phyloP scores from a whole-genome alignment of 2,113 vertebrate genomes.

The Psittacus erithacus region DNA sequence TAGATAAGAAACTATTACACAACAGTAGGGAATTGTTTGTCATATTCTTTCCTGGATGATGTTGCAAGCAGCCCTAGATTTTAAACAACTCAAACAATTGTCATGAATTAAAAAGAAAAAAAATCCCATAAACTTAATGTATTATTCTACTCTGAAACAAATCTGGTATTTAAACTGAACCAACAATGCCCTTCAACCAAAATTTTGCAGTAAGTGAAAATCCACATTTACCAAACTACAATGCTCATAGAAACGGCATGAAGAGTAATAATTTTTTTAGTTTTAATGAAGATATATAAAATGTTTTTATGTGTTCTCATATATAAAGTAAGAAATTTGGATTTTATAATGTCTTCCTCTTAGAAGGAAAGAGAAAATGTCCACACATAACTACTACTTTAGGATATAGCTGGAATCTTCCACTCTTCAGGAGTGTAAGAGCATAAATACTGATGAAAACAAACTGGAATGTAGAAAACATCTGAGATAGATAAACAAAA shows the following conservation, averaged over 20 bases:
- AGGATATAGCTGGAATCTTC: background rate
- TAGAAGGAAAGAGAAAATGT: background rate
- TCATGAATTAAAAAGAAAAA: constrained; percentile 16
- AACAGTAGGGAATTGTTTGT: background rate
- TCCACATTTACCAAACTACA: constrained; percentile 1
- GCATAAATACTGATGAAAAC: background rate
- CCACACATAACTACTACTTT: background rate
- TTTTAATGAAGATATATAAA: background rate
- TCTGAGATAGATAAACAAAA: background rate
- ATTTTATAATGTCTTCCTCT: background rate
- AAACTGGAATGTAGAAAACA: background rate
- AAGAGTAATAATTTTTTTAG: background rate
- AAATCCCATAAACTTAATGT: background rate
- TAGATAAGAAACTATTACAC: background rate
- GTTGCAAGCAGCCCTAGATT: constrained; percentile 25
- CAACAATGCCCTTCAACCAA: background rate
- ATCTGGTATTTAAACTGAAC: constrained; percentile 1
- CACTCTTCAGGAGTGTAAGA: background rate
- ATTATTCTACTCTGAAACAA: constrained; percentile 29
- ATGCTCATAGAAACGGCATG: background rate
- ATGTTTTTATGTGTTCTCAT: background rate
- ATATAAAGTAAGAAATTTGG: background rate
- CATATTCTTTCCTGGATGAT: background rate
- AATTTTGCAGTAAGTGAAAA: constrained; percentile 3
- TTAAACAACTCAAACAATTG: constrained; percentile 57